phyloP scores from a whole-genome alignment of 2,888 invertebrate species.

The Cylloceria caligata region DNA sequence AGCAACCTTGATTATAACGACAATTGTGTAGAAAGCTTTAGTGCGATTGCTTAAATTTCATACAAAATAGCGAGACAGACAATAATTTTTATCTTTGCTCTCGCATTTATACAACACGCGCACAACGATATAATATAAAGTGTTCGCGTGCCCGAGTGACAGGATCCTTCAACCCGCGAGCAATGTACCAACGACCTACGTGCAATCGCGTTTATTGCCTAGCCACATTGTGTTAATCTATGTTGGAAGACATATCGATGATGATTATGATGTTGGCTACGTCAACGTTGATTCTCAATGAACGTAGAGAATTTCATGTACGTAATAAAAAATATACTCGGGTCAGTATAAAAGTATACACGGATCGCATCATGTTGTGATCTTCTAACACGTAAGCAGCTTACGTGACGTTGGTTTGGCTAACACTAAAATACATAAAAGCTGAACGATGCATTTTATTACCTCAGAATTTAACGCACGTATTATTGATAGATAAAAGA shows the following conservation, averaged over 20 bases:
- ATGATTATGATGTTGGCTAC: constrained; percentile 12
- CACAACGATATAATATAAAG: neutral
- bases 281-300: constrained; percentile 13
- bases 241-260: constrained; percentile 1
- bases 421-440: constrained; percentile 11
- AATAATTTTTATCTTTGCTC: neutral
- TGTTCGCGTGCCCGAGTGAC: constrained; percentile 11
- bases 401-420: neutral
- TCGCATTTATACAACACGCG: neutral
- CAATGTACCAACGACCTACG: constrained; percentile 21
- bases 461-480: neutral
- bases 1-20: neutral
- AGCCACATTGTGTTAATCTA: constrained; percentile 13
- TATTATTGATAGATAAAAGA: neutral
- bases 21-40: too few relatives aligned
- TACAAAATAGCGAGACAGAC: neutral
- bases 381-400: neutral
- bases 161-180: constrained; percentile 8
- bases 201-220: constrained; percentile 1
- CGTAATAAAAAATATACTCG: constrained; percentile 5
- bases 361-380: constrained; percentile 8
- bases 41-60: too few relatives aligned
- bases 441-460: constrained; percentile 4
- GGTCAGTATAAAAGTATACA: constrained; percentile 4
- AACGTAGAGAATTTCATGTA: neutral